A percentile compares a stretch with the other conserved stretches of the same genome.
These are phyloP conservation scores for Halictus quadricinctus DNA, from an alignment of 2,888 invertebrate species.

Conservation along the genomic window DNA sequence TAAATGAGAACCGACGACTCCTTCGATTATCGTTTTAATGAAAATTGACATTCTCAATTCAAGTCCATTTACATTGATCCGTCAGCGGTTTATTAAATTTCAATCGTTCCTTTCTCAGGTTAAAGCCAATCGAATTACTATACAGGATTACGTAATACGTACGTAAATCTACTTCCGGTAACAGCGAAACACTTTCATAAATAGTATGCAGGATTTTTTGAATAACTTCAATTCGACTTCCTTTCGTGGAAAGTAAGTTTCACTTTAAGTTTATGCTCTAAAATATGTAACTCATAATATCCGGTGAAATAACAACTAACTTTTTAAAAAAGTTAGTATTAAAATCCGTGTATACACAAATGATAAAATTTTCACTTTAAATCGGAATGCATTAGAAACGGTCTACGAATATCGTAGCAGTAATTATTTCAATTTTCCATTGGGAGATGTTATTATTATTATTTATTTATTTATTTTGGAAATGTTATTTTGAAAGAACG, in stretches of 20 bases:
- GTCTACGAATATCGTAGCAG: background rate
- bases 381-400: background rate
- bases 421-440: background rate
- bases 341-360: background rate
- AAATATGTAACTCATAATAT: background rate
- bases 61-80: background rate
- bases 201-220: background rate
- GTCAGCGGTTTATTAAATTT: background rate
- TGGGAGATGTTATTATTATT: background rate
- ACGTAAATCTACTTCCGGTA: background rate
- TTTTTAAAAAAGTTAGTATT: background rate
- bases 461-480: background rate
- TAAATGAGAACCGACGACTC: conserved; percentile 19
- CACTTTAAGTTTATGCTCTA: background rate
- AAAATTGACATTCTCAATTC: conserved; percentile 35
- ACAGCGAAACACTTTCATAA: background rate
- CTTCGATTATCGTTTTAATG: conserved; percentile 39
- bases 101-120: background rate
- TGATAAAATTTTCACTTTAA: background rate
- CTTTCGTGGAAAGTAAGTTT: background rate
- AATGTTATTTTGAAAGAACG: background rate
- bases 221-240: background rate
- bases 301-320: background rate
- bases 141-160: background rate
- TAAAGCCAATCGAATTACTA: background rate